Base-by-base conservation (phyloP, 2,113 vertebrate species). In the Gymnarchus niloticus region DNA sequence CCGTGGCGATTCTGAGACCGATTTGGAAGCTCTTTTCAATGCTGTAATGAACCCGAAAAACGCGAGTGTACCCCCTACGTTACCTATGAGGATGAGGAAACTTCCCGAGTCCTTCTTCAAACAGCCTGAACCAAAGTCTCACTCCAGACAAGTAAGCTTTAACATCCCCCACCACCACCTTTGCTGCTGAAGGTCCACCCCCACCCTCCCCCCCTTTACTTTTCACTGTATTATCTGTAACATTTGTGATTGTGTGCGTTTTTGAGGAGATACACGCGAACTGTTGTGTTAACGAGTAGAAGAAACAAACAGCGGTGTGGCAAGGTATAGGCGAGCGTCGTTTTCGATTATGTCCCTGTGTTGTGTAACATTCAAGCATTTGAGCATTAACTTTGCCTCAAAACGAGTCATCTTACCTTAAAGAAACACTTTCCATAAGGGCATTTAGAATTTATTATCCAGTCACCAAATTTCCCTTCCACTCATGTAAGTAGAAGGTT, bases 41-140 rank as follows among this genome's bases (percentile, higher is more conserved):
- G 96, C 96, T 23, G 97, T 97, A 92, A 98, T 97, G 95, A 97
- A 98, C 95, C 96, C 96, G 92, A 96, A 94, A 91, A 95, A 95
- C 85, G 90, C 91, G 90, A 94, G 94, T 85, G 94, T 96, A 90
- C 96, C 96, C 37, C 92, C 95, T 88, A 95, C 96, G 0, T 89
- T 98, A 89, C 97, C 97, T 88, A 98, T 97, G 97, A 91, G 96
- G 92, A 94, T 97, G 90, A 95, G 96, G 89, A 97, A 98, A 57
- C 94, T 98, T 84, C 97, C 97, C 23, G 96, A 97, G 91, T 98
- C 96, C 84, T 98, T 98, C 95, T 97, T 98, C 94, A 96, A 96
- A 90, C 97, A 95, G 81, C 97, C 96, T 2, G 96, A 97, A 56
- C 95, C 96, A 84, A 95, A 96, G 59, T 93, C 95, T 81, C 97